A percentile compares a stretch with the other conserved stretches of the same genome.
Evolutionary conservation across 2,113 vertebrate species (phyloP).

Genomic region (Ariopsis seemanni): DNA sequence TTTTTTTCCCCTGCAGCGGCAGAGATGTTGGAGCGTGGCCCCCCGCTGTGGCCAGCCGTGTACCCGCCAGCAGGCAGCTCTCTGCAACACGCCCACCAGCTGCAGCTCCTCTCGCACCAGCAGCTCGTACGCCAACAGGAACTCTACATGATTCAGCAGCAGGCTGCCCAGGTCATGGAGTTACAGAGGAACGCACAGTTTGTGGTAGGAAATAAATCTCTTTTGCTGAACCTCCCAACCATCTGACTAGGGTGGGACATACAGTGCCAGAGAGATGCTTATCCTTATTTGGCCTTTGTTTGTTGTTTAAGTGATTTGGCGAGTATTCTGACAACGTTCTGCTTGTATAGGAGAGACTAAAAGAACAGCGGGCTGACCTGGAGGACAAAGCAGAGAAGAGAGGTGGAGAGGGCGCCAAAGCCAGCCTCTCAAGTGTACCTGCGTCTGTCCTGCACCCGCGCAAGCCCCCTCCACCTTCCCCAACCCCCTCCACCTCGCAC

Average conservation of each 20-base stretch:
- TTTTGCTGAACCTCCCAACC: not conserved
- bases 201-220: slow-evolving; percentile 70
- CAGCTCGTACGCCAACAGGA: slow-evolving; percentile 95
- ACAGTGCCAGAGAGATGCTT: not conserved
- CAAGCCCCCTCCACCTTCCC: slow-evolving; percentile 76
- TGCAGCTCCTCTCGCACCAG: slow-evolving; percentile 96
- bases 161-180: slow-evolving; percentile 93
- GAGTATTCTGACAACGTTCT: not conserved
- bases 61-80: slow-evolving; percentile 83
- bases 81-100: slow-evolving; percentile 94
- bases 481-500: slow-evolving; percentile 76
- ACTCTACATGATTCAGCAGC: slow-evolving; percentile 94
- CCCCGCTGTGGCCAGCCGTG: slow-evolving; percentile 87
- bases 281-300: slow-evolving; percentile 4
- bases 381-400: slow-evolving; percentile 86
- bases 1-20: slow-evolving; percentile 63
- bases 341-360: slow-evolving; percentile 83
- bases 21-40: slow-evolving; percentile 89
- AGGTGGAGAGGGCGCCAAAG: slow-evolving; percentile 75
- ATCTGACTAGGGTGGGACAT: not conserved
- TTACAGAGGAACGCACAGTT: slow-evolving; percentile 89
- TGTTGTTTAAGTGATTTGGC: not conserved
- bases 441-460: slow-evolving; percentile 76
- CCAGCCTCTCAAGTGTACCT: slow-evolving; percentile 68
- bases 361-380: slow-evolving; percentile 83